A percentile compares a stretch with the other conserved stretches of the same genome.
Evolutionary conservation across 2,888 invertebrate species (phyloP).

Genomic region (Clepsis dumicolana): DNA sequence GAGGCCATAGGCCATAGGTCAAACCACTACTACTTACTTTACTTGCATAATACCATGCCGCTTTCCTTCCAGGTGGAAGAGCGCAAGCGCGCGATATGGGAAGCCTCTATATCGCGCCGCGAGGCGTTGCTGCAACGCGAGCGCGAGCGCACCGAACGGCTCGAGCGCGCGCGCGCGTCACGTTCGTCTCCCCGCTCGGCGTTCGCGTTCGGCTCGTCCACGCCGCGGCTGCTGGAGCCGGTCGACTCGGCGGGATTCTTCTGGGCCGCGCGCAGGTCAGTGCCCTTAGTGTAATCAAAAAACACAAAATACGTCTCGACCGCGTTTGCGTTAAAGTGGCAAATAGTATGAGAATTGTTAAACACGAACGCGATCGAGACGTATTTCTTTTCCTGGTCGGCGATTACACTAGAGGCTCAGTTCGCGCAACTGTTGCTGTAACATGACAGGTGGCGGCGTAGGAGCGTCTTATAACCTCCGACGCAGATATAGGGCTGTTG

Average conservation of each 20-base stretch:
- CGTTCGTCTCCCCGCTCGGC: constrained; percentile 88
- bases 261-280: constrained; percentile 94
- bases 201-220: constrained; percentile 97
- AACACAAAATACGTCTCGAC: too few relatives aligned
- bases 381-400: too few relatives aligned
- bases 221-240: constrained; percentile 94
- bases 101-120: constrained; percentile 94
- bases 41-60: constrained; percentile 1
- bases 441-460: not conserved
- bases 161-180: constrained; percentile 92
- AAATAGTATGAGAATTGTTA: too few relatives aligned
- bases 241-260: constrained; percentile 92
- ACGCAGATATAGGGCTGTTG: too few relatives aligned
- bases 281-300: too few relatives aligned
- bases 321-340: too few relatives aligned
- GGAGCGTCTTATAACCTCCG: too few relatives aligned
- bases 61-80: constrained; percentile 90
- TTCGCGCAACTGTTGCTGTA: constrained; percentile 27
- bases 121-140: constrained; percentile 95
- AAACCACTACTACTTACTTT: too few relatives aligned
- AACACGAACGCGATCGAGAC: too few relatives aligned
- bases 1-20: too few relatives aligned
- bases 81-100: constrained; percentile 94
- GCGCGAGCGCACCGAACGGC: constrained; percentile 92
- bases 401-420: too few relatives aligned